Evolutionary conservation across 2,797 vertebrate genomes (phyloP), one percentile per base, ranked within the genome.

Genomic region (Lepus townsendii): DNA sequence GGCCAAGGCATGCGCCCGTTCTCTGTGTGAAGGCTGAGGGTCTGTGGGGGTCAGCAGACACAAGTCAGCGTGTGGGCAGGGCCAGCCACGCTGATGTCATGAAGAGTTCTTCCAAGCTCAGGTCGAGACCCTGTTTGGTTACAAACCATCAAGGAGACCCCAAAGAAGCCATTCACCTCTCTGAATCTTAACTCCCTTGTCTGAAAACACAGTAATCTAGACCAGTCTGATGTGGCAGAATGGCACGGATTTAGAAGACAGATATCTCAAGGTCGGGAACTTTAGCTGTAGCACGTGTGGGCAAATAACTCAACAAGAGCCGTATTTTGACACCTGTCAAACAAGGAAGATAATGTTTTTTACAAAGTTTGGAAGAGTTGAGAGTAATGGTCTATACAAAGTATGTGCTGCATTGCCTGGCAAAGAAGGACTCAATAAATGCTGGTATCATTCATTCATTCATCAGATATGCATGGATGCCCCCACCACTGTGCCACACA

Each of bases 311-410:
- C 4, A 73, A 75, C 7, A 1, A 5, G 42, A 82, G 92, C 95
- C 96, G 90, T 93, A 57, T 96, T 96, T 7, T 38, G 72, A 89
- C 30, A 62, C 77, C 24, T 42, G 1, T 26, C 88, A 89, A 80
- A 60, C 16, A 42, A 73, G 35, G 57, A 47, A 60, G 32, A 12
- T 5, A 77, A 66, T 38, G 57, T 26, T 22, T 76, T 60, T 32
- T 30, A 80, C 9, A 83, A 7, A 69, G 63, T 92, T 88, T 80
- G 76, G 79, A 71, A 90, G 65, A 69, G 88, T 90, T 32, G 72
- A 47, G 80, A 72, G 75, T 20, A 72, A 87, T 14, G 62, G 69
- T 60, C 71, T 30, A 54, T 27, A 30, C 14, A 54, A 92, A 82
- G 27, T 19, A 32, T 47, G 32, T 4, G 62, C 26, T 16, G 22